A percentile compares a stretch with the other conserved stretches of the same genome.
These are phyloP conservation scores for Scophthalmus maximus DNA, from an alignment of 2,113 vertebrate species.

Conservation along the genomic window DNA sequence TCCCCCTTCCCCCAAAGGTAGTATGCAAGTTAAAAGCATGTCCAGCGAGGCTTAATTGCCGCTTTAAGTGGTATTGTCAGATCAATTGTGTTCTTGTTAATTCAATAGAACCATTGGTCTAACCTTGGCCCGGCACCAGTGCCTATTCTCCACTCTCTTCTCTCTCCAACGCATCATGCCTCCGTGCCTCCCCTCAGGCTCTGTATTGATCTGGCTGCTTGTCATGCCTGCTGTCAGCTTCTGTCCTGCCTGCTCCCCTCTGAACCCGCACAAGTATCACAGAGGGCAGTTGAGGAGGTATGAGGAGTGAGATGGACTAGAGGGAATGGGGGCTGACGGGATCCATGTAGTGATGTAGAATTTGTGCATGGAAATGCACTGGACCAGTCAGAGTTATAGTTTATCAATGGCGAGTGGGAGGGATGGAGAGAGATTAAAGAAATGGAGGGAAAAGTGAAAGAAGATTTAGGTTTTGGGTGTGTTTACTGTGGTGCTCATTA, in stretches of 20 bases:
- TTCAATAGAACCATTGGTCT: slow-evolving; percentile 68
- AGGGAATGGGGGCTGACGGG: slow-evolving; percentile 6
- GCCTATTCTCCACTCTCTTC: slow-evolving; percentile 14
- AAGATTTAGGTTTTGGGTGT: slow-evolving; percentile 48
- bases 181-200: slow-evolving; percentile 54
- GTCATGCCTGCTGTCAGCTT: slow-evolving; percentile 78
- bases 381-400: slow-evolving; percentile 26
- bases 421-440: slow-evolving; percentile 36
- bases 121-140: slow-evolving; percentile 75
- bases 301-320: slow-evolving; percentile 13
- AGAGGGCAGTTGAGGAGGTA: slow-evolving; percentile 26
- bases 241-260: slow-evolving; percentile 66
- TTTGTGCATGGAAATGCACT: slow-evolving; percentile 47
- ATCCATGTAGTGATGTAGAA: slow-evolving; percentile 46
- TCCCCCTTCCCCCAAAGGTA: slow-evolving; percentile 25
- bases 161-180: slow-evolving; percentile 39
- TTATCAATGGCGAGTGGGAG: slow-evolving; percentile 24
- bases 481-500: slow-evolving; percentile 50
- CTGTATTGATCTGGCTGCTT: slow-evolving; percentile 81
- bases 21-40: slow-evolving; percentile 68
- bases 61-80: slow-evolving; percentile 77
- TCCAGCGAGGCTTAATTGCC: slow-evolving; percentile 58
- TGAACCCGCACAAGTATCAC: slow-evolving; percentile 61
- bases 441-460: slow-evolving; percentile 13
- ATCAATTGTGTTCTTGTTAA: slow-evolving; percentile 78